Conservation (phyloP, 2,113 vertebrate species). For the Turnix velox region DNA sequence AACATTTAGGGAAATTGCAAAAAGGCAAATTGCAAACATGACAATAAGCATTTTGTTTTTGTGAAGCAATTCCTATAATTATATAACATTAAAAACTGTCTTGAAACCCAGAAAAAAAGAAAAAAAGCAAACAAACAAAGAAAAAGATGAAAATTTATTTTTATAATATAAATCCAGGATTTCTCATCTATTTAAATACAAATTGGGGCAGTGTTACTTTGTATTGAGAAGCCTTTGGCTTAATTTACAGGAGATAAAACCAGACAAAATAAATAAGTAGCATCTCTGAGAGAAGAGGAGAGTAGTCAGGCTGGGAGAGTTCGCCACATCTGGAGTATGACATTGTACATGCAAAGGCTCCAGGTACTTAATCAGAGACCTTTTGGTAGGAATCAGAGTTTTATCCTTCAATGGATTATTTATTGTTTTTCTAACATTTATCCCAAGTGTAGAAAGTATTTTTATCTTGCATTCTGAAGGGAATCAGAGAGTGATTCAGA, state of each 20-base stretch:
- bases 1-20: conserved; percentile 36
- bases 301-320: not conserved
- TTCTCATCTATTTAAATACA: not conserved
- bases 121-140: not conserved
- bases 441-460: not conserved
- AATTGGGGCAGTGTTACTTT: not conserved
- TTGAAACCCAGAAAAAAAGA: not conserved
- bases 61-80: not conserved
- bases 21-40: conserved; percentile 17
- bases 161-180: not conserved
- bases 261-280: not conserved
- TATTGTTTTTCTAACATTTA: not conserved
- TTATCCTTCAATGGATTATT: not conserved
- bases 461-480: not conserved
- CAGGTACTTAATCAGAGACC: not conserved
- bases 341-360: accelerated
- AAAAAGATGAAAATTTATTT: not conserved
- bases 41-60: conserved; percentile 26
- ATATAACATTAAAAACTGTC: not conserved
- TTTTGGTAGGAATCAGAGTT: not conserved
- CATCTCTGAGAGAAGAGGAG: not conserved
- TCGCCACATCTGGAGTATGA: not conserved
- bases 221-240: not conserved
- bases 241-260: not conserved
- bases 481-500: not conserved